A percentile compares a stretch with the other conserved stretches of the same genome.
phyloP scores from a whole-genome alignment of 2,113 vertebrate genomes.

The Aleadryas rufinucha region DNA sequence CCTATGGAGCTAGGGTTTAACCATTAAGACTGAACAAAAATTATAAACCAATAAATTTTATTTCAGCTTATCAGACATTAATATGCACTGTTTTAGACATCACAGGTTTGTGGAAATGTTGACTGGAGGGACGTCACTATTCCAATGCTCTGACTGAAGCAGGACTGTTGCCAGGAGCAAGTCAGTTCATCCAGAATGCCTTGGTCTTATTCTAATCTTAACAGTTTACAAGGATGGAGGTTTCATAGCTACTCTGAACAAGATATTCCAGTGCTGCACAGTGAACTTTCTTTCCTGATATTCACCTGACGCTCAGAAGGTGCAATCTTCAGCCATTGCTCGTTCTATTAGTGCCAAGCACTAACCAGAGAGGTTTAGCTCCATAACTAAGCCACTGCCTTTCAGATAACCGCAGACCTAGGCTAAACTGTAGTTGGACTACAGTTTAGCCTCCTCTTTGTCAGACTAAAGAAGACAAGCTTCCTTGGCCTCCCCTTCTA shows the following conservation, averaged over 20 bases:
- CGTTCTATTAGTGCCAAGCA: background rate
- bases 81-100: background rate
- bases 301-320: background rate
- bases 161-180: background rate
- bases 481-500: background rate
- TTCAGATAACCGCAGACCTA: background rate
- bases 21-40: background rate
- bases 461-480: background rate
- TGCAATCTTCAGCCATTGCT: background rate
- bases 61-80: background rate
- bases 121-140: background rate
- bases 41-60: background rate
- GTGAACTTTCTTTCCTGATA: background rate
- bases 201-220: background rate
- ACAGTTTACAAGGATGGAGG: background rate
- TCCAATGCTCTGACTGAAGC: background rate
- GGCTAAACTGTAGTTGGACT: no score
- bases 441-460: background rate
- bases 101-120: background rate
- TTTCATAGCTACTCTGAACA: background rate
- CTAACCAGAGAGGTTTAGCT: background rate
- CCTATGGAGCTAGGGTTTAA: background rate
- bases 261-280: background rate
- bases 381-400: rapidly evolving
- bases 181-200: rapidly evolving